phyloP scores from a whole-genome alignment of 2,888 invertebrate species.

The Balanococcus diminutus region DNA sequence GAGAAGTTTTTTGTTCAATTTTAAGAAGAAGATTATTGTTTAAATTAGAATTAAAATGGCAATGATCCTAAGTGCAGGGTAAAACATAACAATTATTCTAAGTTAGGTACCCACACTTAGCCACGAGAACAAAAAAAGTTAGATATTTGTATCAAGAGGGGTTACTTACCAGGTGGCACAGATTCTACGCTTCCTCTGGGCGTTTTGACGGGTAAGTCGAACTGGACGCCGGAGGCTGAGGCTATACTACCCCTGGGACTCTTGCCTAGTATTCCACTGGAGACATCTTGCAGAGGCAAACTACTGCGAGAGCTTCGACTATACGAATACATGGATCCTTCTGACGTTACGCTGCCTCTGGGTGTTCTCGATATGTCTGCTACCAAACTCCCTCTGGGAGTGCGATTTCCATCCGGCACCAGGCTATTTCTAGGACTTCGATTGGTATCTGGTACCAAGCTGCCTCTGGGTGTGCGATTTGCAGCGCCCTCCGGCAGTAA shows the following conservation, averaged over 20 bases:
- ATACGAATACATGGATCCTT: conserved; percentile 58
- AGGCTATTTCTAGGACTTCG: conserved; percentile 63
- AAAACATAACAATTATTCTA: too few species aligned
- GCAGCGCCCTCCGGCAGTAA: conserved; percentile 60
- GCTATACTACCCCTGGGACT: conserved; percentile 67
- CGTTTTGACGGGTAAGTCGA: conserved; percentile 62
- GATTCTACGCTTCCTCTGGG: conserved; percentile 67
- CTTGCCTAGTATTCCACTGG: conserved; percentile 57
- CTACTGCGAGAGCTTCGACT: conserved; percentile 70
- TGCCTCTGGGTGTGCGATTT: conserved; percentile 63
- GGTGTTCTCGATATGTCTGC: conserved; percentile 62
- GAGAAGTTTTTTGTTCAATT: too few species aligned
- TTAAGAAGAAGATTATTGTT: too few species aligned
- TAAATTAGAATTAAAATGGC: too few species aligned
- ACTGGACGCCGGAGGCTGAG: conserved; percentile 55
- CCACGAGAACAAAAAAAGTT: too few species aligned
- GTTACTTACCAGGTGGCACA: conserved; percentile 59
- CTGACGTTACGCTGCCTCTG: conserved; percentile 63
- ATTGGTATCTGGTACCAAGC: conserved; percentile 64
- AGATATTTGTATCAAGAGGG: not conserved
- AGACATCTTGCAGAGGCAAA: conserved; percentile 63
- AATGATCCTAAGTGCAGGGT: too few species aligned
- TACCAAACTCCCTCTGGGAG: conserved; percentile 70
- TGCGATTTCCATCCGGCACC: conserved; percentile 64
- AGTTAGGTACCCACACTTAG: too few species aligned